Base-by-base conservation (phyloP, 2,797 vertebrate species). In the Pelobates cultripes region DNA sequence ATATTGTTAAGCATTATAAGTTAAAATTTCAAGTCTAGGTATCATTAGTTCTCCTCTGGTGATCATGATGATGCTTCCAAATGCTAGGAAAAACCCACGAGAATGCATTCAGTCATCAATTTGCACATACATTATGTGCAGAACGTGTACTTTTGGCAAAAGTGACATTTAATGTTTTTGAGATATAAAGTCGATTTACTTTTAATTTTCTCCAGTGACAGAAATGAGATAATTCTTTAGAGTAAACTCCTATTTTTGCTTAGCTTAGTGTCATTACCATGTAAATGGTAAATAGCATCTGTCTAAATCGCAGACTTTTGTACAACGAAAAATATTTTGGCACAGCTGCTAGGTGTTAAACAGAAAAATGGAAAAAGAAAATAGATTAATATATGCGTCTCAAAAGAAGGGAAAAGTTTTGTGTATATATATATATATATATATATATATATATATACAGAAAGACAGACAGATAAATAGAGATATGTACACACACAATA, bases 151-250 rank as follows among this genome's bases (percentile, higher is more conserved):
- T 79, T 84, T 84, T 84, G 77, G 82, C 72, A 84, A 84, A 79
- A 84, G 82, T 84, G 82, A 84, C 82, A 84, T 84, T 79, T 84
- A 84, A 84, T 84, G 82, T 84, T 84, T 84, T 84, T 66, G 41
- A 75, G 82, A 83, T 77, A 83, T 83, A 83, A 79, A 83, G 82
- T 83, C 77, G 70, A 79, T 79, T 79, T 79, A 57, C 77, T 79
- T 84, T 84, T 84, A 79, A 84, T 84, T 79, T 79, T 84, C 82
- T 72, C 73, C 70, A 79, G 77, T 77, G 78, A 84, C 67, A 70
- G 82, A 84, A 70, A 79, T 79, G 72, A 79, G 82, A 84, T 79
- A 84, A 84, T 84, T 84, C 82, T 84, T 84, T 70, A 84, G 82
- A 84, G 77, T 84, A 79, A 79, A 84, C 77, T 79, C 77, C 77